These are phyloP conservation scores for Elysia crispata DNA, from an alignment of 2,888 invertebrate genomes.

Conservation along the genomic window DNA sequence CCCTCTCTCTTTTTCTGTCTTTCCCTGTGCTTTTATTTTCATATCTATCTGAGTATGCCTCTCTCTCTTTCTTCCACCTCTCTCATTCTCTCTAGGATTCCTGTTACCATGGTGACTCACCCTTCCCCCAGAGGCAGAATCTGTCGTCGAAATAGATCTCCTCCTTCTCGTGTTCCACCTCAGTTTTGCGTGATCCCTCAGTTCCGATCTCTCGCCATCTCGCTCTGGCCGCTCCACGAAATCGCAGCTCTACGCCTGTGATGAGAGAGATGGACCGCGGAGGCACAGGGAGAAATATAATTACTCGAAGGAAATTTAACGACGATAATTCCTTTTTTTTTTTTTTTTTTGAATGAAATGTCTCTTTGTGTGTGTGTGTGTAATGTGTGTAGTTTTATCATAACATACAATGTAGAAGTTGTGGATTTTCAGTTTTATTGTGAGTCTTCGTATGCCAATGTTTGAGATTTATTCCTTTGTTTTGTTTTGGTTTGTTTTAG, in stretches of 20 bases:
- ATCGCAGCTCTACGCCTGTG: conserved; percentile 70
- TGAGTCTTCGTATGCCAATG: too few relatives aligned
- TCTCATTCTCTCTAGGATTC: background rate
- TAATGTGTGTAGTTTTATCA: too few relatives aligned
- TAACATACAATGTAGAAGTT: too few relatives aligned
- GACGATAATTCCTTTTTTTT: too few relatives aligned
- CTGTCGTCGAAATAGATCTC: conserved; percentile 74
- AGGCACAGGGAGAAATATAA: conserved; percentile 15
- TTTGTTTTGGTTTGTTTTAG: too few relatives aligned
- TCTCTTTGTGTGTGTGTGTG: too few relatives aligned
- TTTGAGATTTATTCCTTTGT: too few relatives aligned
- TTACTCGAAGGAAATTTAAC: too few relatives aligned
- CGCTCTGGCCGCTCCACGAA: conserved; percentile 69
- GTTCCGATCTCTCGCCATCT: conserved; percentile 71
- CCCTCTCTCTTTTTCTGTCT: too few relatives aligned
- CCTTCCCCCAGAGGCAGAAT: conserved; percentile 74
- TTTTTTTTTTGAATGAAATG: too few relatives aligned
- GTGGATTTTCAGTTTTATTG: too few relatives aligned
- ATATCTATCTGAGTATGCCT: background rate
- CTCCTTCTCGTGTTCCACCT: conserved; percentile 72
- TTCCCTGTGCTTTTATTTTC: background rate
- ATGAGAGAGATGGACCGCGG: conserved; percentile 20
- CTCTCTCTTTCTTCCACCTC: background rate
- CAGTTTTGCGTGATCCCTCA: conserved; percentile 65
- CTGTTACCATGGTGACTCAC: conserved; percentile 55